Percentiles rank a stretch among this genome's conserved stretches.
Conservation (phyloP, 2,113 vertebrate species). For the Papio anubis region DNA sequence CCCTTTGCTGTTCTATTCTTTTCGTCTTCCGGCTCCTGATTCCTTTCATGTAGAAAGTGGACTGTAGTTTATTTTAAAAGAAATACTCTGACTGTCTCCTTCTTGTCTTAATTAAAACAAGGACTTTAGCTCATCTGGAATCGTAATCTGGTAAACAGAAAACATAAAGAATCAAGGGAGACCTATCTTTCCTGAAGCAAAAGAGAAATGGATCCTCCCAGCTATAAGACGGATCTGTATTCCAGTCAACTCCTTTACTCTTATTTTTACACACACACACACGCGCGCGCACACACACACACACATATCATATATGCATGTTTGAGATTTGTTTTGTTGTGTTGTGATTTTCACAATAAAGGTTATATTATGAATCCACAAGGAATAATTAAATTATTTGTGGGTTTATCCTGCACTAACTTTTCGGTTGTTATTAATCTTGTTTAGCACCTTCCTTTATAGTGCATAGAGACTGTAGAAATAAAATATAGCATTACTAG, state of each 20-base stretch:
- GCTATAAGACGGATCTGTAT: background rate
- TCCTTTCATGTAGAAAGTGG: slow-evolving; percentile 71
- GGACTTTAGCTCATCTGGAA: slow-evolving; percentile 17
- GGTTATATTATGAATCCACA: background rate
- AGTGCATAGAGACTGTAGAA: background rate
- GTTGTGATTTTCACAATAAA: background rate
- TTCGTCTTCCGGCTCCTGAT: slow-evolving; percentile 56
- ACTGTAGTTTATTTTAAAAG: slow-evolving; percentile 72
- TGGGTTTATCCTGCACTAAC: slow-evolving; percentile 6
- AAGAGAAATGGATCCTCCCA: slow-evolving; percentile 65
- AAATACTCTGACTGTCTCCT: slow-evolving; percentile 45
- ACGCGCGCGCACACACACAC: fast-evolving
- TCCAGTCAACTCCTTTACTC: background rate
- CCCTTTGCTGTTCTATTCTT: slow-evolving; percentile 56
- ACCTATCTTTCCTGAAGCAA: slow-evolving; percentile 67
- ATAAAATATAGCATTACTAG: slow-evolving; percentile 2
- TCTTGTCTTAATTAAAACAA: slow-evolving; percentile 60
- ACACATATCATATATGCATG: background rate
- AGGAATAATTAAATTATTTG: background rate
- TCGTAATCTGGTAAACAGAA: slow-evolving; percentile 10
- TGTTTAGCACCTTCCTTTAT: background rate
- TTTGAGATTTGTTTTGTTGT: slow-evolving; percentile 3
- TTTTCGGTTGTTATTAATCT: slow-evolving; percentile 8
- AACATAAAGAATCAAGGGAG: background rate
- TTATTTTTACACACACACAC: background rate